Percentiles rank a stretch among this genome's conserved stretches.
Evolutionary conservation across 2,113 vertebrate species (phyloP).

Genomic region (Oncorhynchus gorbuscha): DNA sequence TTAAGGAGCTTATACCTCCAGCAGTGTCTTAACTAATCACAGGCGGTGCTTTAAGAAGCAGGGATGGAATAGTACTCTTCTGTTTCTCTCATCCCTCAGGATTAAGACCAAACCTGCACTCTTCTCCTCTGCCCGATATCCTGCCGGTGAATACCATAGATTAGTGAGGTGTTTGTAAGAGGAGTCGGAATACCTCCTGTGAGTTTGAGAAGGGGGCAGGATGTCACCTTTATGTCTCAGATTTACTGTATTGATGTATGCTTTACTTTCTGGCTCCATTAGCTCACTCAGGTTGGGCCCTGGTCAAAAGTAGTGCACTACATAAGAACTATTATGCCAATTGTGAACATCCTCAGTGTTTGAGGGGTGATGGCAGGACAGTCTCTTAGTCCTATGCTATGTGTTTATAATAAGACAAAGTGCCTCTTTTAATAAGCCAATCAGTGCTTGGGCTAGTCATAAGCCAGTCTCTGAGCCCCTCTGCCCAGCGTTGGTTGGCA

Average conservation of each 20-base stretch:
- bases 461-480: conserved; percentile 35
- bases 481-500: conserved; percentile 27
- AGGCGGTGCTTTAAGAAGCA: not conserved
- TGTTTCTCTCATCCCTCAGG: conserved; percentile 19
- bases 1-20: not conserved
- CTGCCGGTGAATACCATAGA: conserved; percentile 18
- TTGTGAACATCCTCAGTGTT: conserved; percentile 8
- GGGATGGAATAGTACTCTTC: not conserved
- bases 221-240: too few relatives aligned
- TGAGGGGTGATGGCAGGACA: not conserved
- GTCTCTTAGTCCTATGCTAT: not conserved
- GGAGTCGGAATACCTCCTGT: conserved; percentile 19
- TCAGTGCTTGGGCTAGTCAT: not conserved
- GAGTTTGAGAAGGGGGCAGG: conserved; percentile 9
- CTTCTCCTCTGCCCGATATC: conserved; percentile 25
- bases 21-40: conserved; percentile 6
- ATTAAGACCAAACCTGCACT: conserved; percentile 14
- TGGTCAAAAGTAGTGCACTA: too few relatives aligned
- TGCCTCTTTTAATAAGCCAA: conserved; percentile 38
- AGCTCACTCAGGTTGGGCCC: conserved; percentile 43
- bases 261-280: conserved; percentile 36
- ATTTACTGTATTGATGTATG: conserved; percentile 5
- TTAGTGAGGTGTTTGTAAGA: conserved; percentile 21
- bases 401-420: conserved; percentile 33
- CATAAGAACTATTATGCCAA: too few relatives aligned